A percentile compares a stretch with the other conserved stretches of the same genome.
These are phyloP conservation scores for Cyanistes caeruleus DNA, from an alignment of 2,113 vertebrate species.

Conservation along the genomic window DNA sequence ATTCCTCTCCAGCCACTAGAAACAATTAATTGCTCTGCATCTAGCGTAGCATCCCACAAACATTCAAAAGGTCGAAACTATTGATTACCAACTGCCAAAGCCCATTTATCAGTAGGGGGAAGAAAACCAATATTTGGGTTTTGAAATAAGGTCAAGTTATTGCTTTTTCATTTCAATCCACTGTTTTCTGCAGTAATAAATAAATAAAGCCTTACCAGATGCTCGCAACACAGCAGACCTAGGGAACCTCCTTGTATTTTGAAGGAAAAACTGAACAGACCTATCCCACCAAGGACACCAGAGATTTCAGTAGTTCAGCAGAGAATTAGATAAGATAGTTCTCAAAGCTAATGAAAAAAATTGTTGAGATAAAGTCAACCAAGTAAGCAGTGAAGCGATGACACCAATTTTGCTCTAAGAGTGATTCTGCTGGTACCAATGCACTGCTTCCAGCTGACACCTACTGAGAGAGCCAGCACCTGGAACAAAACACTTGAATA, in stretches of 20 bases:
- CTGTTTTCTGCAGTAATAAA: not conserved
- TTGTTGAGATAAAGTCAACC: not conserved
- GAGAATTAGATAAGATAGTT: not conserved
- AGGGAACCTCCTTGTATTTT: not conserved
- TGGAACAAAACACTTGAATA: not conserved
- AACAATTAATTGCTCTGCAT: not conserved
- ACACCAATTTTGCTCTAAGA: not conserved
- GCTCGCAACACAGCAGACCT: not conserved
- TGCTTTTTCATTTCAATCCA: not conserved
- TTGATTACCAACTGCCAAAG: slow-evolving; percentile 24
- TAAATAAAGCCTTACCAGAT: not conserved
- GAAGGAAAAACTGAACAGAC: not conserved
- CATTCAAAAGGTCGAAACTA: not conserved
- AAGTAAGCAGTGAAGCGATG: not conserved
- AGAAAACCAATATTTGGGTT: not conserved
- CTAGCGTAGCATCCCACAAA: not conserved
- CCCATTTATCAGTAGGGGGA: not conserved
- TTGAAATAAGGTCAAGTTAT: not conserved
- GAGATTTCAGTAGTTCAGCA: not conserved
- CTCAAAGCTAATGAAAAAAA: not conserved
- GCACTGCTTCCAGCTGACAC: not conserved
- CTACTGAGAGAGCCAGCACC: not conserved
- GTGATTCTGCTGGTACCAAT: not conserved
- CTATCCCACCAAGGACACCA: not conserved
- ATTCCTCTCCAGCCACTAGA: not conserved